Evolutionary conservation across 2,113 vertebrate species (phyloP).

Genomic region (Plestiodon gilberti): DNA sequence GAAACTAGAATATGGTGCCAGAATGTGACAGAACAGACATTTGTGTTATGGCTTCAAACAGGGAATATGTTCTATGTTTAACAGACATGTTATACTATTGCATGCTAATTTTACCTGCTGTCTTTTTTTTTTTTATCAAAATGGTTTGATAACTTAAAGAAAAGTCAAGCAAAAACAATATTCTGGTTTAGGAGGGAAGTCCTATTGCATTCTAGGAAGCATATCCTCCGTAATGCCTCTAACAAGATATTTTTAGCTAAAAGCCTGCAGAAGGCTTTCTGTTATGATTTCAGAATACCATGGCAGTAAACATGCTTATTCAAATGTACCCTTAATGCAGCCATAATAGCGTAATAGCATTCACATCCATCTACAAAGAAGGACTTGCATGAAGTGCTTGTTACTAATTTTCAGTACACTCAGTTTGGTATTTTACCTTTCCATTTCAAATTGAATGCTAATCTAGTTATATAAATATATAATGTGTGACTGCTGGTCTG

Average conservation of each 20-base stretch:
- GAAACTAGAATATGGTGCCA: background rate
- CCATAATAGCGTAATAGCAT: slow-evolving; percentile 68
- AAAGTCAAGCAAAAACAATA: background rate
- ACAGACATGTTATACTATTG: slow-evolving; percentile 25
- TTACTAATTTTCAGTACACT: slow-evolving; percentile 59
- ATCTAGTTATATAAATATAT: background rate
- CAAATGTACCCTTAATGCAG: slow-evolving; percentile 66
- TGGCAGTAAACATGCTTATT: slow-evolving; percentile 67
- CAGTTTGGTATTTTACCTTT: slow-evolving; percentile 55
- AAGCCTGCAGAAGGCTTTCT: slow-evolving; percentile 57
- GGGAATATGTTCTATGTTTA: slow-evolving; percentile 16
- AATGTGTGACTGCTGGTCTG: no score
- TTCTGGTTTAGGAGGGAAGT: slow-evolving; percentile 20
- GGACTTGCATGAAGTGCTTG: slow-evolving; percentile 64
- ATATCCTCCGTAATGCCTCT: slow-evolving; percentile 52
- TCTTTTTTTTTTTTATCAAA: slow-evolving; percentile 40
- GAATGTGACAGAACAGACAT: slow-evolving; percentile 15
- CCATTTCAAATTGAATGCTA: slow-evolving; percentile 42
- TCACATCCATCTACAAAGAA: slow-evolving; percentile 66
- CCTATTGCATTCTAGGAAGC: slow-evolving; percentile 54
- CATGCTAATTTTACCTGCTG: slow-evolving; percentile 18
- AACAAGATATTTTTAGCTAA: slow-evolving; percentile 54
- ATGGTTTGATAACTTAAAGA: slow-evolving; percentile 30
- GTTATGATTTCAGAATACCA: slow-evolving; percentile 63
- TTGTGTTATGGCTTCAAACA: slow-evolving; percentile 18